Percentiles rank a stretch among this genome's conserved stretches.
These are phyloP conservation scores for Xiphorhynchus erythropygius DNA, from an alignment of 2,797 vertebrate species.

Conservation along the genomic window DNA sequence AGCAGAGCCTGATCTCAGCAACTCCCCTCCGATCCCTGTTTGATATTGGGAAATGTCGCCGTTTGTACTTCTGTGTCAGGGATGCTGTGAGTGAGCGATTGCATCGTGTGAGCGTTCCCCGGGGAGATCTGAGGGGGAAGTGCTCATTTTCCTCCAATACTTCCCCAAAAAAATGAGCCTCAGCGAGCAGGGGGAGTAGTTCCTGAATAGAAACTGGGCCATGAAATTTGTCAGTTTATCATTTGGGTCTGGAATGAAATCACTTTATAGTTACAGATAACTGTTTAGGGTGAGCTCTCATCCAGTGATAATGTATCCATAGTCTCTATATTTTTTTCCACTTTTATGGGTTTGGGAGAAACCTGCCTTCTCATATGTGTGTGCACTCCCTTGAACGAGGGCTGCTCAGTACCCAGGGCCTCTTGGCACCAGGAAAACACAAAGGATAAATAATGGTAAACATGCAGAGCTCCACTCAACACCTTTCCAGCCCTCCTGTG, in stretches of 20 bases:
- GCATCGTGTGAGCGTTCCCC: neutral
- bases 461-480: neutral
- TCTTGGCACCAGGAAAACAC: neutral
- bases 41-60: slow-evolving; percentile 35
- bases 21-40: neutral
- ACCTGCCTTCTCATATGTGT: rapidly evolving
- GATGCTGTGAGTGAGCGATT: neutral
- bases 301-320: neutral
- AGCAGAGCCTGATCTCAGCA: slow-evolving; percentile 18
- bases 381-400: neutral
- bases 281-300: neutral
- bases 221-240: neutral
- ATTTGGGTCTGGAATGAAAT: neutral
- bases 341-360: neutral
- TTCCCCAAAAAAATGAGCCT: neutral
- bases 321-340: neutral
- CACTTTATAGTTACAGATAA: neutral
- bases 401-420: neutral
- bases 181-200: rapidly evolving
- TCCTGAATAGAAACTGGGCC: neutral
- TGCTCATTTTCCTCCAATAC: neutral
- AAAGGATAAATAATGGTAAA: neutral
- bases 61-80: neutral
- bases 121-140: neutral
- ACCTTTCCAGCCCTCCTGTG: neutral